Percentiles rank a stretch among this genome's conserved stretches.
phyloP scores from a whole-genome alignment of 2,888 invertebrate genomes.

The Epiblema foenella region DNA sequence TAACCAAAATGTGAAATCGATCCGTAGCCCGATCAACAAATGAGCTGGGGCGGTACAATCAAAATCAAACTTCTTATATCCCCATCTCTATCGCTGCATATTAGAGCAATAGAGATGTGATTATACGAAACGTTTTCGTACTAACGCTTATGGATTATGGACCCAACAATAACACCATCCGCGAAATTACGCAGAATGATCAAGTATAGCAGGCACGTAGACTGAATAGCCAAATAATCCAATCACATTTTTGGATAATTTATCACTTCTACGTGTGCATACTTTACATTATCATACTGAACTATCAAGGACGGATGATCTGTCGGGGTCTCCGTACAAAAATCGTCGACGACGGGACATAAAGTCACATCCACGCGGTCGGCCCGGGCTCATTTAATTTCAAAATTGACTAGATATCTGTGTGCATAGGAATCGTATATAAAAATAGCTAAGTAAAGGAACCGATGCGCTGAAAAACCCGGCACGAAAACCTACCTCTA shows the following conservation, averaged over 20 bases:
- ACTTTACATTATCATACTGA: conserved; percentile 21
- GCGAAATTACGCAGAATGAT: conserved; percentile 23
- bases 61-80: background rate
- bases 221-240: conserved; percentile 9
- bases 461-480: conserved; percentile 80
- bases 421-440: conserved; percentile 83
- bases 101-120: background rate
- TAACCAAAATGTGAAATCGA: conserved; percentile 70
- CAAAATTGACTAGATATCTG: conserved; percentile 85
- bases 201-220: conserved; percentile 27
- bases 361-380: conserved; percentile 69
- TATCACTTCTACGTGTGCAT: conserved; percentile 11
- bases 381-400: conserved; percentile 75
- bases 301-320: conserved; percentile 24
- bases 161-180: conserved; percentile 28
- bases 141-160: background rate
- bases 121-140: background rate
- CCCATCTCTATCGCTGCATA: background rate
- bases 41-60: conserved; percentile 4
- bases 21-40: conserved; percentile 45
- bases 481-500: conserved; percentile 74
- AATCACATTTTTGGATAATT: conserved; percentile 1
- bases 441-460: conserved; percentile 82
- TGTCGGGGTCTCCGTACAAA: conserved; percentile 25
- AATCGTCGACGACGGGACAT: conserved; percentile 46